Base-by-base conservation (phyloP, 2,888 invertebrate species). In the Lysandra bellargus region DNA sequence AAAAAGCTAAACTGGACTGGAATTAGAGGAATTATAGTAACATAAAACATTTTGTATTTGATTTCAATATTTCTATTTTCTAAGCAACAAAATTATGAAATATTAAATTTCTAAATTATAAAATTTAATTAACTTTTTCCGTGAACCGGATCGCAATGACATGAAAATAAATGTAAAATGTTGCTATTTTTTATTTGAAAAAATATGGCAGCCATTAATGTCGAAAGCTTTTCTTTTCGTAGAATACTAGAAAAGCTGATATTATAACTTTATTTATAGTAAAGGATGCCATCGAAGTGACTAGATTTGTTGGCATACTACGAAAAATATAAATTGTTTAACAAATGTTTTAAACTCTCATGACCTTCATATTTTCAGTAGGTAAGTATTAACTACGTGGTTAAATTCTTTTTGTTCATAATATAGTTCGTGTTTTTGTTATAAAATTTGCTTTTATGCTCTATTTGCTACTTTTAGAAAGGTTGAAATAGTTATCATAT, bases 171-270 rank as follows among this genome's bases (percentile, higher is more conserved):
- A 89, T 90, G 91, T 91, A 83, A 83, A 89, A 89, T 90, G 91
- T 91, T 91, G 90, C 91, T 88, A 91, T 89, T 88, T 88, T 88
- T 87, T 84, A 81, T 83, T 87, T 9, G 33, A 91, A 91, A 94
- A 93, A 69, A 69, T 37, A 94, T 94, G 94, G 94, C 94, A 94
- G 94, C 93, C 92, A 92, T 86, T 87, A 76, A 92, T 92, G 92
- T 94, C 94, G 93, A 94, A 94, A 93, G 93, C 93, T 93, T 92
- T 93, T 92, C 91, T 91, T 92, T 91, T 92, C 90, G 88, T 87
- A 81, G 83, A 83, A 80, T 82, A 80, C 75, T 83, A 88, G 90
- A 92, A 92, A 92, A 91, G 91, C 91, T 91, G 90, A 87, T 90
- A 89, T 83, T 88, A 87, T 83, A 60, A 85, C 85, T 91, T 87